These are phyloP conservation scores for Melieria omissa DNA, from an alignment of 2,888 invertebrate species.

Conservation along the genomic window DNA sequence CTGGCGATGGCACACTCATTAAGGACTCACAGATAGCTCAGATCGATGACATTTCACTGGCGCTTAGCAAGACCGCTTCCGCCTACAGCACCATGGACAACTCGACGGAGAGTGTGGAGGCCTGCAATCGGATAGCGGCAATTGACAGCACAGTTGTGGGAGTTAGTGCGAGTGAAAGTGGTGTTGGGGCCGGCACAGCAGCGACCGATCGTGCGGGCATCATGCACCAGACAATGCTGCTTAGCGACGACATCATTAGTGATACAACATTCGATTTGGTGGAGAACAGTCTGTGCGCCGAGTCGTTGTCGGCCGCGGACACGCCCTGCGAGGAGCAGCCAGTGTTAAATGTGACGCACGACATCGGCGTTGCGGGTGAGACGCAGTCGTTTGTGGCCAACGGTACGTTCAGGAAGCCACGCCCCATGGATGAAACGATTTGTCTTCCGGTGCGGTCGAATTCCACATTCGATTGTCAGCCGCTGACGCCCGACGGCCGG, in stretches of 20 bases:
- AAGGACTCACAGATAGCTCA: slow-evolving; percentile 65
- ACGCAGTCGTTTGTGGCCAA: slow-evolving; percentile 46
- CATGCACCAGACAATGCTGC: slow-evolving; percentile 50
- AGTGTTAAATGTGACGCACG: slow-evolving; percentile 37
- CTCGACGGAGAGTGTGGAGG: slow-evolving; percentile 60
- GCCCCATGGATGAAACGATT: slow-evolving; percentile 53
- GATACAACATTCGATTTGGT: slow-evolving; percentile 62
- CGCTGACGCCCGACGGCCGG: slow-evolving; percentile 39
- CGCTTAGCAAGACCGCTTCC: slow-evolving; percentile 62
- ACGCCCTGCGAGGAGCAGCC: slow-evolving; percentile 14
- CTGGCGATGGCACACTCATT: slow-evolving; percentile 62
- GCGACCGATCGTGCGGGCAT: slow-evolving; percentile 2
- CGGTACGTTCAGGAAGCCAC: slow-evolving; percentile 51
- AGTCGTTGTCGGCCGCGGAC: slow-evolving; percentile 22
- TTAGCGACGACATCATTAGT: slow-evolving; percentile 61
- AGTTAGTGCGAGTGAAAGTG: neutral
- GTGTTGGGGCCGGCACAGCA: slow-evolving; percentile 13
- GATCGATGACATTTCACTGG: slow-evolving; percentile 63
- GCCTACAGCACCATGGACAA: slow-evolving; percentile 65
- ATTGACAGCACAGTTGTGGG: neutral
- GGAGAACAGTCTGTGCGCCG: slow-evolving; percentile 53
- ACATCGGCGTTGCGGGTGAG: slow-evolving; percentile 8
- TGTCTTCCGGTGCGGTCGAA: slow-evolving; percentile 47
- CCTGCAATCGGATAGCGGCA: slow-evolving; percentile 41
- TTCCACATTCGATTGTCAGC: slow-evolving; percentile 48